Evolutionary conservation across 2,797 vertebrate genomes (phyloP).

Genomic region (Gastrophryne carolinensis): DNA sequence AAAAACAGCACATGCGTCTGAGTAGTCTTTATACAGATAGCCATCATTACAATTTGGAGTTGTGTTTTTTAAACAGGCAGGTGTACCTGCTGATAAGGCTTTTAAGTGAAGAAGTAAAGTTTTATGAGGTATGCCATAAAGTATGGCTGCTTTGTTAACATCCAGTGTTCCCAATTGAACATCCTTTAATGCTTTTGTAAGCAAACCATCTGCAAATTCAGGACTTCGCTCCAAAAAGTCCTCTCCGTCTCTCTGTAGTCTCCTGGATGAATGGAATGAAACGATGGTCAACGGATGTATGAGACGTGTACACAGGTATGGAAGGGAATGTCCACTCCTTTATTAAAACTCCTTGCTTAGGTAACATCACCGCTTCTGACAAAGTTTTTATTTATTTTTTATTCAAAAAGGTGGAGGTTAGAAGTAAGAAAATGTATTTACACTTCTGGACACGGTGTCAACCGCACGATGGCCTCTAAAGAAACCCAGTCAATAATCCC

Average conservation of each 20-base stretch:
- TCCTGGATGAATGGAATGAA: slow-evolving; percentile 96
- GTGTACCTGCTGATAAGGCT: slow-evolving; percentile 84
- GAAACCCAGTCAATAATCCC: slow-evolving; percentile 82
- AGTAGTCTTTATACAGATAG: slow-evolving; percentile 82
- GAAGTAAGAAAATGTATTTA: slow-evolving; percentile 80
- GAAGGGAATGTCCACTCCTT: slow-evolving; percentile 99
- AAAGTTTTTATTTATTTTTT: slow-evolving; percentile 79
- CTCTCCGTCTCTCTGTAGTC: slow-evolving; percentile 90
- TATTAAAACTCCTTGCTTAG: slow-evolving; percentile 97
- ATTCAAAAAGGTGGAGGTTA: slow-evolving; percentile 81
- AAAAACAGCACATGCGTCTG: slow-evolving; percentile 87
- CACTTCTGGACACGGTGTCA: slow-evolving; percentile 79
- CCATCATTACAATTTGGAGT: slow-evolving; percentile 78
- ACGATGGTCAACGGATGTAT: slow-evolving; percentile 93
- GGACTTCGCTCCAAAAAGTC: slow-evolving; percentile 98
- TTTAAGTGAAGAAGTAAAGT: slow-evolving; percentile 92
- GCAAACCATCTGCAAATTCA: slow-evolving; percentile 98
- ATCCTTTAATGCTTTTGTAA: slow-evolving; percentile 99
- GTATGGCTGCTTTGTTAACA: slow-evolving; percentile 96
- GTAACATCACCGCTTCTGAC: slow-evolving; percentile 98
- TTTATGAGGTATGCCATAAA: slow-evolving; percentile 98
- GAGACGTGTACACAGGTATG: slow-evolving; percentile 90
- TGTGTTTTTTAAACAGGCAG: slow-evolving; percentile 79
- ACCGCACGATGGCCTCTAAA: slow-evolving; percentile 76
- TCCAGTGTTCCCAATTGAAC: slow-evolving; percentile 97